A percentile compares a stretch with the other conserved stretches of the same genome.
These are phyloP conservation scores for Alentia gelatinosa DNA, from an alignment of 2,888 invertebrate species.

Conservation along the genomic window DNA sequence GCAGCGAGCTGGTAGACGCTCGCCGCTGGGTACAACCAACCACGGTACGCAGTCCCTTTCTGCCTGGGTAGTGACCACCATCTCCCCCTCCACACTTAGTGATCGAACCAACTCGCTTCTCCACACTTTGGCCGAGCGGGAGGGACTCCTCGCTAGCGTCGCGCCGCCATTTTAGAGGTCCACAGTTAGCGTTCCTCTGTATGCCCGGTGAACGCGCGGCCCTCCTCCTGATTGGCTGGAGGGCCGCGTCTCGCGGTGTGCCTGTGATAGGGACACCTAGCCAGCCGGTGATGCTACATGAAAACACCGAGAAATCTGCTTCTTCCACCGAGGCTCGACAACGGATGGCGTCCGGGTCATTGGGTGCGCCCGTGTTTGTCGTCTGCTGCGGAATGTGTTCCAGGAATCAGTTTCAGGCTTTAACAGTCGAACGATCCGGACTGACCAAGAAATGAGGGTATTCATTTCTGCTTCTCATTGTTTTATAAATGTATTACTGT, in stretches of 20 bases:
- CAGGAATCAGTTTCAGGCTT: conserved; percentile 38
- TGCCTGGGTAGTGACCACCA: conserved; percentile 31
- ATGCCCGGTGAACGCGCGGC: not conserved
- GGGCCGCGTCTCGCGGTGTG: not conserved
- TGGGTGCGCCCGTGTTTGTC: not conserved
- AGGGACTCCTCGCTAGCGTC: not conserved
- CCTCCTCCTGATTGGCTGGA: not conserved
- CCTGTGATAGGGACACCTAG: not conserved
- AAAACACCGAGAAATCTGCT: conserved; percentile 20
- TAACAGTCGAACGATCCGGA: not conserved
- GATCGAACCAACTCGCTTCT: not conserved
- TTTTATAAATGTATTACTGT: not conserved
- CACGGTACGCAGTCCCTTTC: not conserved
- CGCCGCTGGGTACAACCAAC: not conserved
- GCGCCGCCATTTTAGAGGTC: not conserved
- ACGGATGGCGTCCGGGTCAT: not conserved
- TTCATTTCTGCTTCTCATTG: not conserved
- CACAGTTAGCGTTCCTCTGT: too few relatives aligned
- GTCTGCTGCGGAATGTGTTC: not conserved
- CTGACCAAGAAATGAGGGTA: not conserved
- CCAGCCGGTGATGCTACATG: not conserved
- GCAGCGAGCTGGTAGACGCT: not conserved
- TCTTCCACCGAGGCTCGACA: conserved; percentile 4
- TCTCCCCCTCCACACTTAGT: not conserved
- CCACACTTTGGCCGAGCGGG: not conserved